Evolutionary conservation across 2,797 vertebrate species (phyloP).

Genomic region (Sylvilagus floridanus): DNA sequence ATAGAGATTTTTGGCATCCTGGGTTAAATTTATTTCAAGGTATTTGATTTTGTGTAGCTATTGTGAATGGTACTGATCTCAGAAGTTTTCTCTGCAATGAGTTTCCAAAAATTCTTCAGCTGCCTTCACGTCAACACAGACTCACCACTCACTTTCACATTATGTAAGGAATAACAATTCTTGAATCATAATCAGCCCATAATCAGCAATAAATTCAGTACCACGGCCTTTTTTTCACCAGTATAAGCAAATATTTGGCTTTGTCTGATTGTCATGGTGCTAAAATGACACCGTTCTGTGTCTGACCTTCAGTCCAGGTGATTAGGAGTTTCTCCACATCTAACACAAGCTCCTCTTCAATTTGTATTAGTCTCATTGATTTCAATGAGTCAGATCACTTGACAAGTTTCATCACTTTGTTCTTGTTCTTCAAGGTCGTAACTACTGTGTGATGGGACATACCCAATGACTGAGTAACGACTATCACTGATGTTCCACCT

Average conservation of each 20-base stretch:
- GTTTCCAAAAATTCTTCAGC: not conserved
- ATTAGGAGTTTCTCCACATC: not conserved
- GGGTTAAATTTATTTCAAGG: no score
- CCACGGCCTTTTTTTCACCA: not conserved
- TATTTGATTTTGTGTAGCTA: no score
- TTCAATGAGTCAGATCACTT: not conserved
- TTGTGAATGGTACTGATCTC: no score
- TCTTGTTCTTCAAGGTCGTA: no score
- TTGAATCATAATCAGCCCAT: not conserved
- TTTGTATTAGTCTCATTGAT: not conserved
- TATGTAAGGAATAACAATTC: not conserved
- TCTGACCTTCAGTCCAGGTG: not conserved
- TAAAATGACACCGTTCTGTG: not conserved
- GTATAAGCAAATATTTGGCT: not conserved
- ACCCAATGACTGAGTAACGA: no score
- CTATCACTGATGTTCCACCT: not conserved
- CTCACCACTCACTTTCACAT: not conserved
- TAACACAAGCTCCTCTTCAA: not conserved
- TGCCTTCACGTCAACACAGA: not conserved
- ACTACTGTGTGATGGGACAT: no score
- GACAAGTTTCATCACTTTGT: not conserved
- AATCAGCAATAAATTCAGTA: not conserved
- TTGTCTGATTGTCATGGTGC: no score
- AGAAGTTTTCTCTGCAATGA: no score
- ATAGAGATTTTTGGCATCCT: no score